phyloP scores from a whole-genome alignment of 2,888 invertebrate genomes.

The Yponomeuta evonymella region DNA sequence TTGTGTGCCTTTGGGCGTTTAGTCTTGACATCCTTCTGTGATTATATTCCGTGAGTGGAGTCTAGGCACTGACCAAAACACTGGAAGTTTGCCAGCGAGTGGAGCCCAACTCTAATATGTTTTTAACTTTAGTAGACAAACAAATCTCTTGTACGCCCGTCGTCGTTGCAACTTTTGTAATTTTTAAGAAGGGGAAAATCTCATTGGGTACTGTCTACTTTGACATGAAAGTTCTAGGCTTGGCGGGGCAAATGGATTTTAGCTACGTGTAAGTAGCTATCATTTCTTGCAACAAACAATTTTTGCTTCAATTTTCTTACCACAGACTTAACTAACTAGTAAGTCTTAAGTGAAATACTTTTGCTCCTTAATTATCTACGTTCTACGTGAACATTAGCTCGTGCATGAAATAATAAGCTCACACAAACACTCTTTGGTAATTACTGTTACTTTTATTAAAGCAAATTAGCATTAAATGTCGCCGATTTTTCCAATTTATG shows the following conservation, averaged over 20 bases:
- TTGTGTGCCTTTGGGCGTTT: background rate
- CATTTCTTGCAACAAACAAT: too few species aligned
- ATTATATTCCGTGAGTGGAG: background rate
- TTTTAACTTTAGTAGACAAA: conserved; percentile 57
- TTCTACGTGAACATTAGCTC: too few species aligned
- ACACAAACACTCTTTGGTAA: too few species aligned
- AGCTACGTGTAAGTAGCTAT: too few species aligned
- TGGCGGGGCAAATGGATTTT: conserved; percentile 2
- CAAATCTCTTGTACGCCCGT: conserved; percentile 40
- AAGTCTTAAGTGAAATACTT: too few species aligned
- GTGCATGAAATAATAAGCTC: too few species aligned
- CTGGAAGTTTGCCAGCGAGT: conserved; percentile 59
- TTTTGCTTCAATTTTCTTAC: too few species aligned
- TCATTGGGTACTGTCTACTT: background rate
- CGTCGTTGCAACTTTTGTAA: conserved; percentile 13
- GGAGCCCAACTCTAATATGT: conserved; percentile 57
- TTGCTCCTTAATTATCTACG: too few species aligned
- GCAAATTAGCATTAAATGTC: too few species aligned
- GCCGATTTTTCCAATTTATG: too few species aligned
- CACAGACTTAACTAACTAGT: too few species aligned
- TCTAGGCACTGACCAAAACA: conserved; percentile 35
- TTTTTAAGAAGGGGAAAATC: conserved; percentile 12
- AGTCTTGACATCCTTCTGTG: background rate
- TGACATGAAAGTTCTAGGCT: background rate
- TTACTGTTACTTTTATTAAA: too few species aligned